Evolutionary conservation across 2,888 invertebrate genomes (phyloP).

Genomic region (Netelia virgata): DNA sequence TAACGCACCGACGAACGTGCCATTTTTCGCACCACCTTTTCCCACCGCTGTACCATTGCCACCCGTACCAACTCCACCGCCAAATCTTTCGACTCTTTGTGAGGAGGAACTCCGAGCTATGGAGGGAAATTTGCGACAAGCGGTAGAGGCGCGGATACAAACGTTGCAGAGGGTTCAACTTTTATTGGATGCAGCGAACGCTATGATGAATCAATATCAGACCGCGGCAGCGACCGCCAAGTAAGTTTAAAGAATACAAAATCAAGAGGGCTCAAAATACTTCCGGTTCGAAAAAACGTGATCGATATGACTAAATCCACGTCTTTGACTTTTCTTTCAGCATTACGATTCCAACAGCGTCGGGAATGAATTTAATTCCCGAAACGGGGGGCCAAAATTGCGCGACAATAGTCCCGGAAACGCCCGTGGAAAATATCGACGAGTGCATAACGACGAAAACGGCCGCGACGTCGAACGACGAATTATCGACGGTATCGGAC

Average conservation of each 20-base stretch:
- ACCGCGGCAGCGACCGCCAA: constrained; percentile 87
- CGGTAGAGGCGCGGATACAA: constrained; percentile 96
- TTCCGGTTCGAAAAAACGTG: no score
- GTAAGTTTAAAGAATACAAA: constrained; percentile 73
- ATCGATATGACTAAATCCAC: no score
- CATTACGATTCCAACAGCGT: constrained; percentile 76
- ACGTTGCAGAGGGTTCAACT: constrained; percentile 93
- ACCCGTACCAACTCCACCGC: constrained; percentile 92
- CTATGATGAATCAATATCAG: constrained; percentile 97
- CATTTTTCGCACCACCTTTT: constrained; percentile 87
- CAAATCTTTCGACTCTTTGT: constrained; percentile 90
- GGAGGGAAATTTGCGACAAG: constrained; percentile 95
- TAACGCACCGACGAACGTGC: constrained; percentile 79
- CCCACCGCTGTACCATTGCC: constrained; percentile 86
- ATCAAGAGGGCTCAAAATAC: constrained; percentile 28
- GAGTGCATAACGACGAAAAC: constrained; percentile 51
- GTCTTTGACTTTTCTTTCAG: constrained; percentile 63
- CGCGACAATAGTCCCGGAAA: constrained; percentile 56
- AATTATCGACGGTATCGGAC: constrained; percentile 63
- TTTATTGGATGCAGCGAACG: constrained; percentile 96
- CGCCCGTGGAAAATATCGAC: constrained; percentile 45
- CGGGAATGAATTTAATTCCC: constrained; percentile 56
- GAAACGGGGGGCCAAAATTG: constrained; percentile 42
- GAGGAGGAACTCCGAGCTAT: constrained; percentile 94
- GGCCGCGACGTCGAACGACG: constrained; percentile 58